A percentile compares a stretch with the other conserved stretches of the same genome.
Conservation (phyloP, 2,888 invertebrate species). For the Idaea biselata region DNA sequence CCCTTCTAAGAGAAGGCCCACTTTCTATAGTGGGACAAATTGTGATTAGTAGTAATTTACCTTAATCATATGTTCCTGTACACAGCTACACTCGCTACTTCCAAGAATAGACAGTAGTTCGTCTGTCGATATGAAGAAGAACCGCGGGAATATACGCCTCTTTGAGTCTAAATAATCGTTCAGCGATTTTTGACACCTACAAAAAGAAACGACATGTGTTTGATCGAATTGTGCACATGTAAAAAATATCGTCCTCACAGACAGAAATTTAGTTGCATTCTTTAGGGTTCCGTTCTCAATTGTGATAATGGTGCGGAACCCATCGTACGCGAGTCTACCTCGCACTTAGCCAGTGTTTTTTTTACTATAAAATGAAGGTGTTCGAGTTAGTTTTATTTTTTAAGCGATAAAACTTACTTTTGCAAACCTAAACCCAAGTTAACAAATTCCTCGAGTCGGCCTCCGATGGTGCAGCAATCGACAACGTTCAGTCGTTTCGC, state of each 20-base stretch:
- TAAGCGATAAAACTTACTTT: constrained; percentile 74
- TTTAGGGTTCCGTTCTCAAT: too few relatives aligned
- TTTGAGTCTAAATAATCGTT: constrained; percentile 95
- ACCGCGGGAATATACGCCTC: constrained; percentile 92
- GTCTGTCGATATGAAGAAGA: constrained; percentile 96
- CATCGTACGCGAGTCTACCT: too few relatives aligned
- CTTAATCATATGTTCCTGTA: constrained; percentile 97
- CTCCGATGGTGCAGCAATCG: constrained; percentile 87
- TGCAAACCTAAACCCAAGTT: constrained; percentile 88
- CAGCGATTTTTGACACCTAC: constrained; percentile 91
- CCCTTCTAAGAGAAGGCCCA: not conserved
- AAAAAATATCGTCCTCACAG: too few relatives aligned
- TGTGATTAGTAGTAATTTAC: constrained; percentile 52
- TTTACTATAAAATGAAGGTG: too few relatives aligned
- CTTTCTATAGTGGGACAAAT: not conserved
- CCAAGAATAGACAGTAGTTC: constrained; percentile 94
- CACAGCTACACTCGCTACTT: constrained; percentile 89
- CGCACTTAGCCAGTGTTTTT: too few relatives aligned
- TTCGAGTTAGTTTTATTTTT: too few relatives aligned
- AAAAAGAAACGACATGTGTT: constrained; percentile 1
- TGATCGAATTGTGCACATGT: too few relatives aligned
- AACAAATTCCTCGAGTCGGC: constrained; percentile 88
- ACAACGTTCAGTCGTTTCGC: constrained; percentile 89
- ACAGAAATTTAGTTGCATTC: too few relatives aligned
- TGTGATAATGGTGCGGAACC: too few relatives aligned